These are phyloP conservation scores for Perca fluviatilis DNA, from an alignment of 2,113 vertebrate species.

Conservation along the genomic window DNA sequence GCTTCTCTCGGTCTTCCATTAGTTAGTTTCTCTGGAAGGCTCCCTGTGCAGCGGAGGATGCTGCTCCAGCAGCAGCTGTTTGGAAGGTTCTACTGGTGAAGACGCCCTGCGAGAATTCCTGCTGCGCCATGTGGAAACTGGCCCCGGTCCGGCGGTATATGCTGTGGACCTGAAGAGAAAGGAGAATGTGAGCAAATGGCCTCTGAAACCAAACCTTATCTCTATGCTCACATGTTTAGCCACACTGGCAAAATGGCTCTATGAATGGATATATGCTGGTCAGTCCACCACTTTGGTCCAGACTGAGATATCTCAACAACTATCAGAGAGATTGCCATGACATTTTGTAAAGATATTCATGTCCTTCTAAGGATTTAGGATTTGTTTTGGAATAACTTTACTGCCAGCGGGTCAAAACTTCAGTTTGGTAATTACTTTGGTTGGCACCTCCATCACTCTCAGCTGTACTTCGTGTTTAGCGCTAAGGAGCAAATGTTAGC, in stretches of 20 bases:
- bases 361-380: no score
- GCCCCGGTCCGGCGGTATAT: conserved; percentile 93
- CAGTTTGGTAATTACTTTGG: neutral
- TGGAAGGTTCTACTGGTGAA: conserved; percentile 91
- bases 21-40: conserved; percentile 87
- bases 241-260: no score
- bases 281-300: no score
- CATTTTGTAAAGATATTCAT: no score
- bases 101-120: conserved; percentile 96
- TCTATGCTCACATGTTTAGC: no score
- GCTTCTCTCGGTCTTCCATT: conserved; percentile 26
- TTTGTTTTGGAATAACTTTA: no score
- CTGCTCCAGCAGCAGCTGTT: conserved; percentile 82
- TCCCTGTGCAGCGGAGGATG: conserved; percentile 87
- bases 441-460: no score
- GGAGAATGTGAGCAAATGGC: neutral
- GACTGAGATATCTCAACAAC: no score
- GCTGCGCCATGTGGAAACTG: conserved; percentile 96
- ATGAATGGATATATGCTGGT: no score
- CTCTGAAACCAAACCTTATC: no score
- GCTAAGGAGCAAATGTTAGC: neutral
- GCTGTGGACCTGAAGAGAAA: conserved; percentile 88
- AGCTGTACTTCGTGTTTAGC: neutral
- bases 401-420: neutral
- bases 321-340: no score